Evolutionary conservation across 2,113 vertebrate genomes (phyloP).

Genomic region (Poicephalus gulielmi): DNA sequence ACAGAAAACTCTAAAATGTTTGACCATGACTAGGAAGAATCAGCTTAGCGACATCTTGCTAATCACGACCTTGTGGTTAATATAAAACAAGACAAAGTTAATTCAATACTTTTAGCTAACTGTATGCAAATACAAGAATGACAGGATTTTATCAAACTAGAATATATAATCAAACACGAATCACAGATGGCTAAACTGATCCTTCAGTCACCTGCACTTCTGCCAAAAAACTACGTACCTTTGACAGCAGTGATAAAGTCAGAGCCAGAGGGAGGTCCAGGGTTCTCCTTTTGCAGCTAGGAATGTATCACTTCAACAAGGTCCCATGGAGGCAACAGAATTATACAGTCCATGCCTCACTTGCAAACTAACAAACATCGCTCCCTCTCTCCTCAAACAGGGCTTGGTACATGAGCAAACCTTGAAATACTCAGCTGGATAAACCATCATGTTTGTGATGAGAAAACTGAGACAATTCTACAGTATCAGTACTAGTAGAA

Average conservation of each 20-base stretch:
- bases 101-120: background rate
- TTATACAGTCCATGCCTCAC: background rate
- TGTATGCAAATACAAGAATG: background rate
- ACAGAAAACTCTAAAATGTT: background rate
- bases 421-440: accelerated
- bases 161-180: background rate
- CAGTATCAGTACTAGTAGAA: accelerated
- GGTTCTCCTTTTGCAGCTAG: background rate
- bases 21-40: background rate
- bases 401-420: background rate
- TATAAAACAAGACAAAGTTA: background rate
- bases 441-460: background rate
- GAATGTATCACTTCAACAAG: background rate
- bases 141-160: background rate
- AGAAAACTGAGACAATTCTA: background rate
- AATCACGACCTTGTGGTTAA: background rate
- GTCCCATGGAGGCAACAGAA: background rate
- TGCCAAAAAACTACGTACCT: background rate
- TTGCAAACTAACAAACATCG: accelerated
- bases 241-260: background rate
- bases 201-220: background rate
- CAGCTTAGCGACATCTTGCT: background rate
- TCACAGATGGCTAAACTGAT: background rate
- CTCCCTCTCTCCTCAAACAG: background rate
- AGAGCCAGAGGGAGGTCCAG: background rate